Evolutionary conservation across 2,113 vertebrate genomes (phyloP).

Genomic region (Bagarius yarrelli): DNA sequence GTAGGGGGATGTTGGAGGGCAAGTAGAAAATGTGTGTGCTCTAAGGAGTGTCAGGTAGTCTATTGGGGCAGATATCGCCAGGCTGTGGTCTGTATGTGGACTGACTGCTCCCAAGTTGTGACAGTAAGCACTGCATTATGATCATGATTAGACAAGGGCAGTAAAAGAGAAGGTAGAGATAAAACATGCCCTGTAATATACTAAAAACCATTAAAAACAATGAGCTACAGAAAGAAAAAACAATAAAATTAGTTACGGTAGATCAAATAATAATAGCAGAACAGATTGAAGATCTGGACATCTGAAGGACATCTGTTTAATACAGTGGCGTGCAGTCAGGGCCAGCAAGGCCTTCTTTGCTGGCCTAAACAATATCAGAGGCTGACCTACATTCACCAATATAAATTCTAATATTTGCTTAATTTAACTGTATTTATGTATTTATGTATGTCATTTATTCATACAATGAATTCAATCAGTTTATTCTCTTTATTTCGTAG

Average conservation of each 20-base stretch:
- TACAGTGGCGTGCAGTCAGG: no score
- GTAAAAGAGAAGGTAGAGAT: not conserved
- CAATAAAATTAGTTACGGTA: not conserved
- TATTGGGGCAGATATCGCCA: constrained; percentile 63
- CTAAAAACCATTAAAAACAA: not conserved
- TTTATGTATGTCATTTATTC: no score
- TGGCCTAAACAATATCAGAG: no score
- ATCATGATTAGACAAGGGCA: constrained; percentile 70
- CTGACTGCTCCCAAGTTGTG: constrained; percentile 78
- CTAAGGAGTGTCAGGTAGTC: constrained; percentile 49
- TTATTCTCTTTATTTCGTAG: no score
- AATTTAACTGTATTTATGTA: no score
- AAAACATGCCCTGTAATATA: not conserved
- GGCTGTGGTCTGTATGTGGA: constrained; percentile 70
- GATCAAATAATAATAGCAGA: not conserved
- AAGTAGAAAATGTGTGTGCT: constrained; percentile 30
- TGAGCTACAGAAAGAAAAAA: not conserved
- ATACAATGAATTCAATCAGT: no score
- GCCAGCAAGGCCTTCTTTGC: no score
- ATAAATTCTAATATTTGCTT: no score
- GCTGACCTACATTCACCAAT: no score
- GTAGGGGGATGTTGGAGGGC: not conserved
- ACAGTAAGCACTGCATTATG: constrained; percentile 74
- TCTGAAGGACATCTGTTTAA: no score
- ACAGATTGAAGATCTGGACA: not conserved